Evolutionary conservation across 2,888 invertebrate genomes (phyloP), one percentile per base, ranked within the genome.

Genomic region (Diaperis boleti): DNA sequence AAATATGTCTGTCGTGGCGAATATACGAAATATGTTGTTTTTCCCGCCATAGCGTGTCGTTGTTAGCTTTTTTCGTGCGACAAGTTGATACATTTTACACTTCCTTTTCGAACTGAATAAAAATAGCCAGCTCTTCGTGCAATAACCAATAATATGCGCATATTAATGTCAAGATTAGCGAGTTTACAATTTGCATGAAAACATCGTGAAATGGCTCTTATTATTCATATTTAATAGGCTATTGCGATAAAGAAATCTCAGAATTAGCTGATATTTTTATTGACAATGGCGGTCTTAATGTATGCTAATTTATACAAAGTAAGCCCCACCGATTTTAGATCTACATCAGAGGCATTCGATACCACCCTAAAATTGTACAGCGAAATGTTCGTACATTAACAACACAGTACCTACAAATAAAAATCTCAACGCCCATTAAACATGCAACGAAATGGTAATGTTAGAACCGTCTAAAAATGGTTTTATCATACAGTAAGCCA

Each of bases 121-220:
- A 44, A 62, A 62, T 41, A 37, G 45, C 20, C 10, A 42, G 33
- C 31, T 18, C 22, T 35, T 35, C 45, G 45, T 52, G 45, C 29
- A 59, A 57, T 59, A 44, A 39, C 31, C 54, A 59, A 62, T 57
- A 52, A 59, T 63, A 63, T 63, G 59, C 52, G 59, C 62, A 63
- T 63, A 63, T 63, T 63, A 63, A 59, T 54, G 45, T 31, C 41
- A 41, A 63, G 57, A 59, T 63, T 59, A 42, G 31, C 39, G 52
- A 44, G 31, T 45, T 61, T 45, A 63, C 52, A 62, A 57, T 62
- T 62, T 62, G 62, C 62, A 62, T 62, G 62, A 59, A 62, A 59
- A 55, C 49, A 56, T 61, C 42, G 44, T 37, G 35, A 42, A 56
- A 42, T 41, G 18, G 31, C 35, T 49, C 52, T 62, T 59, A 62